Evolutionary conservation across 1,140 invertebrate species (phyloP).

Genomic region (Brachionus sp.): DNA sequence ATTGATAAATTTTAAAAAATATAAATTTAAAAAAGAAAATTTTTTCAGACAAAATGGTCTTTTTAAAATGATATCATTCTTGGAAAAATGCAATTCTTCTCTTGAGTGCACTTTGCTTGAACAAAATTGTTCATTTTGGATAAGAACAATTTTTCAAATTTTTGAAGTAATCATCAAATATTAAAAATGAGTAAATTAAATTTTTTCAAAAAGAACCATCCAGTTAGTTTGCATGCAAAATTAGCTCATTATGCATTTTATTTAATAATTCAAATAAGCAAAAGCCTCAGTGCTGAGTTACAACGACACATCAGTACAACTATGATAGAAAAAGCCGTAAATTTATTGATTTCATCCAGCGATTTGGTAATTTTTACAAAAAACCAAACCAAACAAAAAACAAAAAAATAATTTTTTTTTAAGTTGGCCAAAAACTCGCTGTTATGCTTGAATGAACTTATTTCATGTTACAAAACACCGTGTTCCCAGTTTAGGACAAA

Average conservation of each 20-base stretch:
- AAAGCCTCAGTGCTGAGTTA: neutral
- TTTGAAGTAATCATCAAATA: neutral
- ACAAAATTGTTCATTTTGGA: conserved; percentile 22
- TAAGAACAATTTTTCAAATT: conserved; percentile 29
- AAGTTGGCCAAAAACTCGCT: conserved; percentile 1
- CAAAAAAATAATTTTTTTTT: neutral
- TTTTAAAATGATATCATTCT: conserved; percentile 35
- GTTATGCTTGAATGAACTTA: neutral
- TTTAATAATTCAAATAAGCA: conserved; percentile 27
- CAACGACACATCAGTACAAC: conserved; percentile 1
- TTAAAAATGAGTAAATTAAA: neutral
- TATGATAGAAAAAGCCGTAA: conserved; percentile 6
- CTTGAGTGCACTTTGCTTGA: conserved; percentile 6
- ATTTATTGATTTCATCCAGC: neutral
- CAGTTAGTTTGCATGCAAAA: conserved; percentile 16
- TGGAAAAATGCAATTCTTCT: neutral
- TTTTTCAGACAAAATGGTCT: conserved; percentile 25
- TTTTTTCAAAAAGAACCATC: neutral
- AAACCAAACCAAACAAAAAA: neutral
- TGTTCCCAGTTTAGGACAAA: neutral
- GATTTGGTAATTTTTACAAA: neutral
- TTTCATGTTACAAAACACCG: conserved; percentile 1
- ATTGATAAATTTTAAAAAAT: neutral
- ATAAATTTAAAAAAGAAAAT: neutral
- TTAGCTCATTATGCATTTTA: conserved; percentile 20